Conservation (phyloP, 92 coral and sea anemone genomes). For the Phenganax subtilis region DNA sequence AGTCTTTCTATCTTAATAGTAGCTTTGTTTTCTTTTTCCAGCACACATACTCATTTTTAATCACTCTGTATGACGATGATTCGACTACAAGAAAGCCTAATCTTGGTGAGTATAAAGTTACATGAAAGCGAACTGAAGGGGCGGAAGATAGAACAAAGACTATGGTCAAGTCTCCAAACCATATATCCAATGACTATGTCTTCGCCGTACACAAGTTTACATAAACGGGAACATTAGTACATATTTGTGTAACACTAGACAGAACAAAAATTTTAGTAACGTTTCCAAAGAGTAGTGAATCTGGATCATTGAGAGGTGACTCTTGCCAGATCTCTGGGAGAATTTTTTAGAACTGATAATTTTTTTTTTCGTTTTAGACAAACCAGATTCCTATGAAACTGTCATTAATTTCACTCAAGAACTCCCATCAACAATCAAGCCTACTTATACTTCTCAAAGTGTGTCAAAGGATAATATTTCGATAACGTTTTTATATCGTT, state of each 20-base stretch:
- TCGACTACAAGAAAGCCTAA: not conserved
- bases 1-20: not conserved
- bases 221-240: too few species aligned
- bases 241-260: too few species aligned
- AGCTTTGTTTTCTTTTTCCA: not conserved
- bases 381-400: not conserved
- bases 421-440: not conserved
- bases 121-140: not conserved
- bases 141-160: too few species aligned
- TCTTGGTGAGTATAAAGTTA: not conserved
- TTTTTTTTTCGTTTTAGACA: not conserved
- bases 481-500: constrained; percentile 4
- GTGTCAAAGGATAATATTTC: constrained; percentile 2
- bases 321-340: not conserved
- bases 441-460: not conserved
- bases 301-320: too few species aligned
- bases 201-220: too few species aligned
- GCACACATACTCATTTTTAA: not conserved
- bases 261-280: too few species aligned
- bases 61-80: constrained; percentile 11
- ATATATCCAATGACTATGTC: too few species aligned
- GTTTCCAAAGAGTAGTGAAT: too few species aligned
- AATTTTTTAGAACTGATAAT: not conserved
- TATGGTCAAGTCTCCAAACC: too few species aligned
- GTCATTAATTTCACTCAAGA: not conserved